phyloP scores from a whole-genome alignment of 2,797 vertebrate species.

The Muscicapa comitata region DNA sequence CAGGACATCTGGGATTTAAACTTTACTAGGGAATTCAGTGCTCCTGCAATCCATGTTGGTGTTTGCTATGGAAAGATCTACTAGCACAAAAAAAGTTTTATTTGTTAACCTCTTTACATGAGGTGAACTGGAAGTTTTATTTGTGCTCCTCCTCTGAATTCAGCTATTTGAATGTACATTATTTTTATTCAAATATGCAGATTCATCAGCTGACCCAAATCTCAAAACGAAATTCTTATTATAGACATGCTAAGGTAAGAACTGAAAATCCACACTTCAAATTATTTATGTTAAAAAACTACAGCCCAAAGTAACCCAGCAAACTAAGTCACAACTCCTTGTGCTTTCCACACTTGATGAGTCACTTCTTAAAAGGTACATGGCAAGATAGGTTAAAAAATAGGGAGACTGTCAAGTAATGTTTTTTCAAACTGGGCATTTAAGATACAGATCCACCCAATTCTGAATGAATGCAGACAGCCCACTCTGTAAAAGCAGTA shows the following conservation, averaged over 20 bases:
- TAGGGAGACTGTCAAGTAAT: not conserved
- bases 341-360: not conserved
- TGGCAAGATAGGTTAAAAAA: not conserved
- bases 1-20: not conserved
- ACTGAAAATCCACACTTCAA: not conserved
- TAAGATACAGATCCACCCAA: not conserved
- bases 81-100: not conserved
- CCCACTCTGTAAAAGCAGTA: not conserved
- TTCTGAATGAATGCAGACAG: not conserved
- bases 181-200: not conserved
- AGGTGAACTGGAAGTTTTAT: not conserved
- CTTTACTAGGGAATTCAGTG: not conserved
- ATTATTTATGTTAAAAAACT: not conserved
- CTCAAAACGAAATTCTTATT: not conserved
- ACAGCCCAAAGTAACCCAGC: not conserved
- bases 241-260: not conserved
- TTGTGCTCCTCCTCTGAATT: not conserved
- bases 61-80: not conserved
- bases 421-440: not conserved
- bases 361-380: not conserved
- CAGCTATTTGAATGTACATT: not conserved
- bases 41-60: not conserved
- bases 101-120: not conserved
- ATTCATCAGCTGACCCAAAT: not conserved
- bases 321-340: not conserved